Conservation (phyloP, 2,797 vertebrate genomes). For the Lepilemur ruficaudatus region DNA sequence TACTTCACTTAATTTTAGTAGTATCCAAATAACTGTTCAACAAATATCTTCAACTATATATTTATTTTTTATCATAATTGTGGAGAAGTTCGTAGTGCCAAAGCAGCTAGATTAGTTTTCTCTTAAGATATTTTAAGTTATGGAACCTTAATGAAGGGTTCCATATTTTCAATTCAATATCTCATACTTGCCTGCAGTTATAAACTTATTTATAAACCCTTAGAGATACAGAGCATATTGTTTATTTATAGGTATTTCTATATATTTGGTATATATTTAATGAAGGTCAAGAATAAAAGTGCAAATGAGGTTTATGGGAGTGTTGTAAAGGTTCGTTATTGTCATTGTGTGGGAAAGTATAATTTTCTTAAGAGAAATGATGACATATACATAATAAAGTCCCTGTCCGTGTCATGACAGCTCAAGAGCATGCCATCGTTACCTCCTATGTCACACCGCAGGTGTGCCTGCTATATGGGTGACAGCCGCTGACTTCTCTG, state of each 20-base stretch:
- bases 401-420: conserved; percentile 89
- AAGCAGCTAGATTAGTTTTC: conserved; percentile 69
- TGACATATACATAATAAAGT: conserved; percentile 90
- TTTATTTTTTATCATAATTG: conserved; percentile 77
- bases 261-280: conserved; percentile 77
- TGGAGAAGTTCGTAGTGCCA: conserved; percentile 68
- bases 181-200: conserved; percentile 27
- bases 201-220: conserved; percentile 32
- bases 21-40: conserved; percentile 52
- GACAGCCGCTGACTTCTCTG: conserved; percentile 89
- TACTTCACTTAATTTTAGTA: background rate
- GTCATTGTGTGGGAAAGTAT: conserved; percentile 85
- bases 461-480: conserved; percentile 88
- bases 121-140: conserved; percentile 67
- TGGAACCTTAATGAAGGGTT: background rate
- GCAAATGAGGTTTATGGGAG: conserved; percentile 83
- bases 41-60: conserved; percentile 62
- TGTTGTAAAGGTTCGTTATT: conserved; percentile 86
- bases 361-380: conserved; percentile 89
- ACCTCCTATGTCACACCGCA: conserved; percentile 89
- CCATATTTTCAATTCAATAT: background rate
- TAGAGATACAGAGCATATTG: background rate
- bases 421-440: conserved; percentile 89
- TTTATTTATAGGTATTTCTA: conserved; percentile 58
- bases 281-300: conserved; percentile 84